Conservation (phyloP, 2,113 vertebrate species). For the Anas platyrhynchos region DNA sequence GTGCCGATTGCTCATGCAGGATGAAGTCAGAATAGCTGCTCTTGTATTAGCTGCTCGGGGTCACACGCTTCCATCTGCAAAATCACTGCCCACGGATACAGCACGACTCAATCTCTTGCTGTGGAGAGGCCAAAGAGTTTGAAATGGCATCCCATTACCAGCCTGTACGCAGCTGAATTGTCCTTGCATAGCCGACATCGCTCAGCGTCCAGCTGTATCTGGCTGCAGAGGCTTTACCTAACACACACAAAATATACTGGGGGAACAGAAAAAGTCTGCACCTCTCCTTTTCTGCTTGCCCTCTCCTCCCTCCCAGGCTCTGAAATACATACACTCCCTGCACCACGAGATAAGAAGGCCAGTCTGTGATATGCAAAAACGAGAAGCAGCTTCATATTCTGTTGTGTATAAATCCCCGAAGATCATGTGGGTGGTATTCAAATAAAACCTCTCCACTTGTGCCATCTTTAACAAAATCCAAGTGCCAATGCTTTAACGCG, state of each 20-base stretch:
- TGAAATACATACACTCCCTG: not conserved
- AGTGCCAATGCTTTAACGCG: not conserved
- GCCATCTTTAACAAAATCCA: constrained; percentile 23
- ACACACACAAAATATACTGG: not conserved
- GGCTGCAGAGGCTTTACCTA: not conserved
- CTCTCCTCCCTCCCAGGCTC: not conserved
- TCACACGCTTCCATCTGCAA: not conserved
- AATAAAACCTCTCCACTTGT: not conserved
- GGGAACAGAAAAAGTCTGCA: not conserved
- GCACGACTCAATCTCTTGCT: rapidly evolving
- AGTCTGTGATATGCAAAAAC: not conserved
- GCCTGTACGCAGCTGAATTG: rapidly evolving
- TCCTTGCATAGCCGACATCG: not conserved
- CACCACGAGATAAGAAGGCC: constrained; percentile 2
- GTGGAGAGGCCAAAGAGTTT: not conserved
- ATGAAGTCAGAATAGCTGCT: not conserved
- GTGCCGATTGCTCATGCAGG: not conserved
- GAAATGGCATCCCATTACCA: not conserved
- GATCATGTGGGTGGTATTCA: constrained; percentile 22
- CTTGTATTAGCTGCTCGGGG: not conserved
- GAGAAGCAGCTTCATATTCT: not conserved
- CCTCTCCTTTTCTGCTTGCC: not conserved
- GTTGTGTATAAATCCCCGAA: constrained; percentile 30
- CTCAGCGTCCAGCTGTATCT: not conserved
- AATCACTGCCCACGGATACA: not conserved